These are phyloP conservation scores for Rhabdornis inornatus DNA, from an alignment of 2,113 vertebrate species.

Conservation along the genomic window DNA sequence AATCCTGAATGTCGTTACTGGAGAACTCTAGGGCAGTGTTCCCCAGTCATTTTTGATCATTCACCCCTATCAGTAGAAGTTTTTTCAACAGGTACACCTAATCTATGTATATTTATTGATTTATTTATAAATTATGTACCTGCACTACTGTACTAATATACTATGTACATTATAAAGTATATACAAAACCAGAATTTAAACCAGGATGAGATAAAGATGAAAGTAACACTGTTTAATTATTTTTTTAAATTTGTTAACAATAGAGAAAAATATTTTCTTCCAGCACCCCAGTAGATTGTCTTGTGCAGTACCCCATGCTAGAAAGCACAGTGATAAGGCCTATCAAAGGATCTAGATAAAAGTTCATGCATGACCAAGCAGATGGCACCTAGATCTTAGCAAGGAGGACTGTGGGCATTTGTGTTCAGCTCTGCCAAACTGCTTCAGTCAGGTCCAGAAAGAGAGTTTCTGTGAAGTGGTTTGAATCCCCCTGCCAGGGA, in stretches of 20 bases:
- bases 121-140: not conserved
- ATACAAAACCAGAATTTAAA: not conserved
- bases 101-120: not conserved
- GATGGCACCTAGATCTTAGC: not conserved
- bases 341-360: not conserved
- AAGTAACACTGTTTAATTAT: not conserved
- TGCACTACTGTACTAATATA: not conserved
- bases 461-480: not conserved
- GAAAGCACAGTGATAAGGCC: not conserved
- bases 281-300: not conserved
- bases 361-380: not conserved
- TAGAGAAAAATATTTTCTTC: not conserved
- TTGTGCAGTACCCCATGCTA: not conserved
- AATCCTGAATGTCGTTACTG: not conserved
- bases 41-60: not conserved
- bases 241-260: not conserved
- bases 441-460: not conserved
- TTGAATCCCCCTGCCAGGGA: not conserved
- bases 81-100: not conserved
- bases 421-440: not conserved
- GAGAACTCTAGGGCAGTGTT: not conserved
- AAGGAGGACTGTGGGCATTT: not conserved
- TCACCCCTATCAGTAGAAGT: not conserved
- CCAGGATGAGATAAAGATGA: not conserved
- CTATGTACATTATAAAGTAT: not conserved